Evolutionary conservation across 2,888 invertebrate species (phyloP), one percentile per base, ranked within the genome.

Genomic region (Xestia sexstrigata): DNA sequence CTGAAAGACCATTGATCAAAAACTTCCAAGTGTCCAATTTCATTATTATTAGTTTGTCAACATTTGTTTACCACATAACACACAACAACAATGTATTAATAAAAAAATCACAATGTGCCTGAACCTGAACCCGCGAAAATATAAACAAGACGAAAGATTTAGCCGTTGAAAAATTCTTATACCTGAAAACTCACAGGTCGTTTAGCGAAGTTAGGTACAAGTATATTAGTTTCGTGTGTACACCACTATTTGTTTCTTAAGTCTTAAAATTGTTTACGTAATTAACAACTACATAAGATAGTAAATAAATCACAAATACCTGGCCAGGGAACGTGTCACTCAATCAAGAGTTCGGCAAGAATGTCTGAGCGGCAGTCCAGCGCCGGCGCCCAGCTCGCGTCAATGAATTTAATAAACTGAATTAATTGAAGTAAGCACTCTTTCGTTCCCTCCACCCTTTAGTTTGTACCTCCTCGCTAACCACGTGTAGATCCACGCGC

Each of bases 371-470:
- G 20, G 45, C 62, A 58, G 55, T 26, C 47, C 47, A 26, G 35
- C 39, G 42, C 45, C 63, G 69, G 45, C 79, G 63, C 66, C 74
- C 78, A 67, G 45, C 62, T 63, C 74, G 78, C 80, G 74, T 70
- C 81, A 85, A 86, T 80, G 80, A 82, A 85, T 79, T 81, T 78
- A 87, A 84, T 86, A 78, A 63, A 88, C 78, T 74, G 76, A 83
- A 81, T 83, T 82, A 83, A 83, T 82, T 83, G 81, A 78, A 72
- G 79, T 68, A 65, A 62, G 63, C 58, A 49, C 39, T 72, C 74
- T 74, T 74, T 69, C 65, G n/a, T 74, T 66, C 62, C 60, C 75
- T 67, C 73, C 63, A 70, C 42, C 42, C 68, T 65, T 49, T 60
- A 52, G 45, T 47, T 23, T 52, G 45, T 20, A 47, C 23, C 42